Percentiles rank a stretch among this genome's conserved stretches.
Evolutionary conservation across 2,113 vertebrate genomes (phyloP).

Genomic region (Nothobranchius kuhntae): DNA sequence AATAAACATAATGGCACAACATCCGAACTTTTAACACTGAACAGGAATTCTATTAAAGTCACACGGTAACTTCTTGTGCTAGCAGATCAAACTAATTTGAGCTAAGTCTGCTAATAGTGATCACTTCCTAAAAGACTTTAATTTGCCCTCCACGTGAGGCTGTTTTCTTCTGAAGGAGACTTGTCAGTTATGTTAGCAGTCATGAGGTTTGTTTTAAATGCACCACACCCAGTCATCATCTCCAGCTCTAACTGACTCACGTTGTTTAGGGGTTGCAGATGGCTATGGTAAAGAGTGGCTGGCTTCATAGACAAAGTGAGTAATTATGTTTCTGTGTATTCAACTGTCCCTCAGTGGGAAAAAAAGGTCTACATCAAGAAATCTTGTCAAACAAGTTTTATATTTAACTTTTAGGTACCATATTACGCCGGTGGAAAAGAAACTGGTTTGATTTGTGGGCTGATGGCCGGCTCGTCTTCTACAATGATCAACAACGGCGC

Average conservation of each 20-base stretch:
- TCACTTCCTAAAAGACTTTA: too few relatives aligned
- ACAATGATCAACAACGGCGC: slow-evolving; percentile 86
- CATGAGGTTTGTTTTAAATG: slow-evolving; percentile 35
- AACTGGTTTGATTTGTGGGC: slow-evolving; percentile 98
- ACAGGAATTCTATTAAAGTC: neutral
- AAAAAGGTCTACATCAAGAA: neutral
- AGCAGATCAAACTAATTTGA: neutral
- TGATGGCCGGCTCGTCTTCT: slow-evolving; percentile 90
- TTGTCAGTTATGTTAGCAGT: slow-evolving; percentile 8
- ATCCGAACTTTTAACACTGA: too few relatives aligned
- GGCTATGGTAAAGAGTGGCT: slow-evolving; percentile 82
- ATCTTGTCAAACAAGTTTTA: neutral
- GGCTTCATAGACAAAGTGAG: slow-evolving; percentile 83
- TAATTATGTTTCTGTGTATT: neutral
- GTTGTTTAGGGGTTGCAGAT: slow-evolving; percentile 58
- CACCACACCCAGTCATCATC: slow-evolving; percentile 22
- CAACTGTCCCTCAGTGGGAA: neutral
- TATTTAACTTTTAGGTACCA: slow-evolving; percentile 79
- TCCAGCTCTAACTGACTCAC: neutral
- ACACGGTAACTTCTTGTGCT: neutral
- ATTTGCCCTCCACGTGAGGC: too few relatives aligned
- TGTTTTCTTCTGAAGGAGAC: neutral
- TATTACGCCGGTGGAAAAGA: slow-evolving; percentile 94
- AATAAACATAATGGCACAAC: neutral
- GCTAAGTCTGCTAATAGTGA: neutral